These are phyloP conservation scores for Panthera leo DNA, from an alignment of 2,113 vertebrate genomes.

Conservation along the genomic window DNA sequence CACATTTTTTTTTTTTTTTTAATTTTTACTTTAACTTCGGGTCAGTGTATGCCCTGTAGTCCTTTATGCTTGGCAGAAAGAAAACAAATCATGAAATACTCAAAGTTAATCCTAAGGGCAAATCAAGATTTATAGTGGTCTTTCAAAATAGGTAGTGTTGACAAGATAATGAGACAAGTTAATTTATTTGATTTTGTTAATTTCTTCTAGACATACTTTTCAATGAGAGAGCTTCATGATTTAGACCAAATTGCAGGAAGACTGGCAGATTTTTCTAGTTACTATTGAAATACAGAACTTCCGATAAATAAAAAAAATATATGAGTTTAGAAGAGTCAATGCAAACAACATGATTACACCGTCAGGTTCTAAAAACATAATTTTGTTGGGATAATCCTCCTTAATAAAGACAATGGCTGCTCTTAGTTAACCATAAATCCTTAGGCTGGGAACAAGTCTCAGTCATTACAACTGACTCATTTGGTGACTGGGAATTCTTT, in stretches of 20 bases:
- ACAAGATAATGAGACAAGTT: slow-evolving; percentile 28
- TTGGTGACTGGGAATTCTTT: not conserved
- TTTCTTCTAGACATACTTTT: slow-evolving; percentile 43
- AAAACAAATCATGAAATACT: slow-evolving; percentile 44
- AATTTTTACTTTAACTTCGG: not conserved
- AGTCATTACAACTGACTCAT: not conserved
- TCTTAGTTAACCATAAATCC: not conserved
- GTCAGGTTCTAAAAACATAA: not conserved
- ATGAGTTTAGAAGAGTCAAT: not conserved
- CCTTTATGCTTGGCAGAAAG: slow-evolving; percentile 41
- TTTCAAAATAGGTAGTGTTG: slow-evolving; percentile 30
- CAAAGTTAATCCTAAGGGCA: slow-evolving; percentile 24
- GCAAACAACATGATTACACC: not conserved
- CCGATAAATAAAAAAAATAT: not conserved
- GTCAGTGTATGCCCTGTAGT: not conserved
- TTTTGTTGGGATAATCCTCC: not conserved
- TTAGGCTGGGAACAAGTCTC: not conserved
- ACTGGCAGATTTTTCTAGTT: not conserved
- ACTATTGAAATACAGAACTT: not conserved
- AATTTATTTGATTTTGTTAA: slow-evolving; percentile 36
- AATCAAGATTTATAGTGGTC: not conserved
- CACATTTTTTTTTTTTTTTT: not conserved
- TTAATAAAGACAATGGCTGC: not conserved
- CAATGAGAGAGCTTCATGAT: not conserved
- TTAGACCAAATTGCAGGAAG: slow-evolving; percentile 15